Evolutionary conservation across 2,797 vertebrate genomes (phyloP).

Genomic region (Cynodonichthys magdalenae): DNA sequence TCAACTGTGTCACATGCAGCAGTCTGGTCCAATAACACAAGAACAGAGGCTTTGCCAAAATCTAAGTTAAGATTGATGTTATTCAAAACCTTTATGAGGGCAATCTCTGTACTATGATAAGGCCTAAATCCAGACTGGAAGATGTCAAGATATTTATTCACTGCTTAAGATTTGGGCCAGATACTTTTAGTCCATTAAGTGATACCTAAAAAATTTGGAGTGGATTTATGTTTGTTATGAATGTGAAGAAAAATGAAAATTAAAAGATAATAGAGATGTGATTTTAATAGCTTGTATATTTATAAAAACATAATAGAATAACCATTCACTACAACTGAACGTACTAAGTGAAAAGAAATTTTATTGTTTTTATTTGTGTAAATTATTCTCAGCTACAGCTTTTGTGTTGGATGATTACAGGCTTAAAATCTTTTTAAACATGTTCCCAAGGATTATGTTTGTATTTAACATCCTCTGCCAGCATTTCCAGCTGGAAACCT

Average conservation of each 20-base stretch:
- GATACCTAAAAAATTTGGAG: background rate
- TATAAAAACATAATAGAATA: background rate
- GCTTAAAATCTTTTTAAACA: conserved; percentile 1
- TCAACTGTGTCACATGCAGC: no score
- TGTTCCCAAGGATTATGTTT: background rate
- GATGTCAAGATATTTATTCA: no score
- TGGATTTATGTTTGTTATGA: conserved; percentile 3
- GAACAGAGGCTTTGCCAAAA: no score
- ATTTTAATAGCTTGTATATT: background rate
- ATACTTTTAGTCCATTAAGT: background rate
- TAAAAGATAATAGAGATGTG: background rate
- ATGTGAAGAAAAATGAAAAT: background rate
- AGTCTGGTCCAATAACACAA: no score
- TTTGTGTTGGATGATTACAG: background rate
- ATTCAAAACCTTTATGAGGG: no score
- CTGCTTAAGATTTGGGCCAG: background rate
- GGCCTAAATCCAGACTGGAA: no score
- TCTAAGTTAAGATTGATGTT: no score
- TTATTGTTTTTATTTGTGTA: background rate
- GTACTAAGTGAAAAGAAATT: no score
- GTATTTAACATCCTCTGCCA: background rate
- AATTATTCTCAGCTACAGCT: background rate
- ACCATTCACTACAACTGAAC: background rate
- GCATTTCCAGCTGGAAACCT: background rate
- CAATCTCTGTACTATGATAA: no score